Evolutionary conservation across 2,888 invertebrate genomes (phyloP), one percentile per base, ranked within the genome.

Genomic region (Aphodius granarius): DNA sequence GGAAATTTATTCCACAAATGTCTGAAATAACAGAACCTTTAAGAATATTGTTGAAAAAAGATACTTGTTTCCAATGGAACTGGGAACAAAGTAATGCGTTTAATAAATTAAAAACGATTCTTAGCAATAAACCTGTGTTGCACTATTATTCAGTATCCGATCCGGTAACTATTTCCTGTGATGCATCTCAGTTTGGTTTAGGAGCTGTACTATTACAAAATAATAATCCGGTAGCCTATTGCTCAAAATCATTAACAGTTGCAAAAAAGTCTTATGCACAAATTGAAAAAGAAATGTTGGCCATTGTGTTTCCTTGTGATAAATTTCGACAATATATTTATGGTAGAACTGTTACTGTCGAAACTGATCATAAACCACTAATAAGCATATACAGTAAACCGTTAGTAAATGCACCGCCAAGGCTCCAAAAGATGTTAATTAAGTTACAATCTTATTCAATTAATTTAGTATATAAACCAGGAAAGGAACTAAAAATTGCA

Each of bases 351-450:
- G 43, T 63, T 5, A 18, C 63, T 63, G 78, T 82, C 21, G 79
- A 82, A 75, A 82, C 80, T n/a, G 81, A 83, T 77, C 83, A 83
- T 66, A 78, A 79, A 65, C 83, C 83, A 13, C 18, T 62, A 43
- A 62, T 20, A 20, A 2, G 17, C 16, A 65, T 65, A 65, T 65
- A 18, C n/a, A 65, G n/a, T 15, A 65, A 65, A 65, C 65, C 65
- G 6, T 15, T 65, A 6, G 19, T 18, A 16, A 65, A 20, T 21
- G 17, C 18, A n/a, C 72, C 72, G 6, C n/a, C 62, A 19, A 72
- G 72, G 64, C 63, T 72, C 13, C 72, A 72, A 63, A 22, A 4
- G 64, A 63, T 72, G 72, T 63, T 72, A 65, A 16, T 65, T 16
- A 18, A 16, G n/a, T 65, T 65, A 15, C 65, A 65, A 17, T 18